Base-by-base conservation (phyloP, 2,888 invertebrate species). In the Dicyrtoma fusca region DNA sequence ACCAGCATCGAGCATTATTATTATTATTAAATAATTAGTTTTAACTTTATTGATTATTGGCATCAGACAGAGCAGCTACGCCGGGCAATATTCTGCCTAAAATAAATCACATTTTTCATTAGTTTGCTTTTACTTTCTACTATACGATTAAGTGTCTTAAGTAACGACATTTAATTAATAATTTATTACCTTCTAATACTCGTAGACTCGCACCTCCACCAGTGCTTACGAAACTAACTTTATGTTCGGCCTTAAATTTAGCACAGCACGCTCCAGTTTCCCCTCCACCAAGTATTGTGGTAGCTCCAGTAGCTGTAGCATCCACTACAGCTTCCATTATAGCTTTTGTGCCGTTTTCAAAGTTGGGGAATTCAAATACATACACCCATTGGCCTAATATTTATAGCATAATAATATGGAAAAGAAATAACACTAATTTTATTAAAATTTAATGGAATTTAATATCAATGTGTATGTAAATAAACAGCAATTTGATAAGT, bases 261-360 rank as follows among this genome's bases (percentile, higher is more conserved):
- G 94, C 96, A 82, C 94, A 94, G 84, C 96, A 96, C 0, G 98
- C 96, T 0, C 98, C 98, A 0, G 97, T 98, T 84, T 97, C 97
- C 25, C 97, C 95, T 14, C 96, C 97, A 85, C 95, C 97, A 82
- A 97, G 97, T 79, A 97, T 97, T 44, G 92, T 90, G 69, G 91
- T 88, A 11, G 92, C 87, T 71, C 97, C 97, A 44, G 86, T 88
- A 73, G 87, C 84, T 1, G 99, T 99, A 0, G 92, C 94, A 45
- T 88, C 89, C 1, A 98, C 97, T 42, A 99, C 97, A 69, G 90
- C 92, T 82, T 98, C 95, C 97, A 99, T 97, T 51, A 99, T 85
- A 19, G 89, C 86, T 82, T 94, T 91, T 34, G 98, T 97, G 76
- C 98, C 98, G 62, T 89, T 89, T 5, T 92, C 89, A 83, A 98